These are phyloP conservation scores for Okapia johnstoni DNA, from an alignment of 2,113 vertebrate species.

Conservation along the genomic window DNA sequence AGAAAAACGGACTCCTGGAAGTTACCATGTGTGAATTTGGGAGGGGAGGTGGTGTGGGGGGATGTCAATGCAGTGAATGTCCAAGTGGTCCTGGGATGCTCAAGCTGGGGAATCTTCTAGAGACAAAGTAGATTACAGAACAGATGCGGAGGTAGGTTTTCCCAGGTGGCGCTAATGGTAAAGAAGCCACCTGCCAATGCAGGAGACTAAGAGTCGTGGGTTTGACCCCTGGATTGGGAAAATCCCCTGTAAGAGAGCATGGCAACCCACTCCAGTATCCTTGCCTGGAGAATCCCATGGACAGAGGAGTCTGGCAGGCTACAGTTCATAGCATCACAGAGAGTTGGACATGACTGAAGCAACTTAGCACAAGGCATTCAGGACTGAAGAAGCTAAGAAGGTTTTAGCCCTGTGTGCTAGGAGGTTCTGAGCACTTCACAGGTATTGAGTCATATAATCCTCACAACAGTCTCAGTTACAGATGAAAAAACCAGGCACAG, in stretches of 20 bases:
- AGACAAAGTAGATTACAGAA: neutral
- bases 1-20: neutral
- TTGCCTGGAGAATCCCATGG: neutral
- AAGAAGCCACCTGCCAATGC: neutral
- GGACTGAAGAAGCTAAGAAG: neutral
- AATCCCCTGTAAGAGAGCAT: neutral
- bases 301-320: neutral
- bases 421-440: neutral
- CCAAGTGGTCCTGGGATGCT: neutral
- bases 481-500: neutral
- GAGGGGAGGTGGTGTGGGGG: neutral
- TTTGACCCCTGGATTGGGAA: neutral
- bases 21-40: neutral
- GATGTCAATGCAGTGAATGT: neutral
- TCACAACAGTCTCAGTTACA: neutral
- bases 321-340: neutral
- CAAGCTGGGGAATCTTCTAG: too few relatives aligned
- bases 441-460: rapidly evolving
- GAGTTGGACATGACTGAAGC: neutral
- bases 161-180: neutral
- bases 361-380: neutral
- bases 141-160: neutral
- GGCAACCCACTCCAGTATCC: neutral
- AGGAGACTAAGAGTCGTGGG: neutral
- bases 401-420: rapidly evolving